Evolutionary conservation across 2,888 invertebrate genomes (phyloP), one percentile per base, ranked within the genome.

Genomic region (Conus canariensis): DNA sequence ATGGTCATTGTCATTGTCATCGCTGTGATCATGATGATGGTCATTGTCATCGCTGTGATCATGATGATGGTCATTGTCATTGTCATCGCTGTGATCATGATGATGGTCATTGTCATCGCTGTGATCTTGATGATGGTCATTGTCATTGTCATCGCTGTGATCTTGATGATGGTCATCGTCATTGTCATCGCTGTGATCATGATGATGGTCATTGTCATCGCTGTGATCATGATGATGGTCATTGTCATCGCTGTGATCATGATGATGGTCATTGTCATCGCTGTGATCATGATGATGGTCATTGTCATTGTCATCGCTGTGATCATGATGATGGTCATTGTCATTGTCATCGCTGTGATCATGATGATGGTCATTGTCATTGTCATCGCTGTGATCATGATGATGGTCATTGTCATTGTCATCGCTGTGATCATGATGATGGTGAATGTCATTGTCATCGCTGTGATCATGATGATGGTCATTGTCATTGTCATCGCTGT

Each of bases 361-460:
- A 64, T 16, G 10, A 6, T 64, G 12, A 64, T 64, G 12, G 25
- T 64, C 9, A 12, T 58, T 14, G 64, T 90, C 83, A 88, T 45
- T 58, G 88, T 60, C 86, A 89, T 77, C 74, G 82, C 74, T 45
- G 74, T 88, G 58, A 86, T 89, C 74, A 88, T 88, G 56, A 85
- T 90, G 86, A 77, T 85, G 58, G 59, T 70, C 88, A 86, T 88
- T 9, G 16, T 80, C 30, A 30, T 45, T 30, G 16, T 30, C 7
- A 30, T 80, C 30, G 16, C 25, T 16, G 8, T 80, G 25, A 16
- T 80, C 30, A 80, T 80, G 10, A 8, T 30, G 7, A 30, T 30
- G 25, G 30, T 80, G 12, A 30, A 45, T 9, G 16, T 80, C 30
- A 30, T 45, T 9, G 30, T 30, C 12, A 16, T 80, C 9, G 80